Base-by-base conservation (phyloP, 64 coral and sea anemone genomes). In the Cladopsammia gracilis region DNA sequence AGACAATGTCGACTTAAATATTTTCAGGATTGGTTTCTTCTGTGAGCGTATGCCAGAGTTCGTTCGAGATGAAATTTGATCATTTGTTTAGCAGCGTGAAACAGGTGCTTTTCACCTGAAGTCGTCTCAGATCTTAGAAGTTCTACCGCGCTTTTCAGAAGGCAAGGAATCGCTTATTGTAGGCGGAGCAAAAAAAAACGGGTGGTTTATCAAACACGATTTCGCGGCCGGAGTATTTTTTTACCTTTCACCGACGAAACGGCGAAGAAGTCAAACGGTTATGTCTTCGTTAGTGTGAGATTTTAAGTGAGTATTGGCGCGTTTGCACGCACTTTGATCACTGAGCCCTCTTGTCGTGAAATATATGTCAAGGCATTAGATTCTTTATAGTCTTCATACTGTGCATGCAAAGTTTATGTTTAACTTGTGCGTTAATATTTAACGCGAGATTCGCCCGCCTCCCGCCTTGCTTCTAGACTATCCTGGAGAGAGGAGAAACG, bases 111-210 rank as follows among this genome's bases (percentile, higher is more conserved):
- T 50, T 66, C 7, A 66, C 51, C 42, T 64, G 18, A 50, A 49
- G 62, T 62, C 50, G 45, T n/a, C 7, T 56, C 5, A 12, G 7
- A 56, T 6, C 72, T 62, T 44, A 49, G 44, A n/a, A 46, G 44
- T 49, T 68, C 61, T 9, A 61, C 14, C 16, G 18, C 80, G 45
- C 20, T 49, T 67, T 79, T 44, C 16, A 11, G 52, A 77, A 67
- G 62, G 15, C 80, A 50, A 10, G 62, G 44, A 84, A 67, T 84
- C 61, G 54, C 18, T 51, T 62, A 4, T 84, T 64, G 46, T 68
- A 84, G 80, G 80, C 80, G 80, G 80, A 67, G 80, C 44, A 18
- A 68, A 24, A 84, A 84, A 68, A 84, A 84, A 68, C 60, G 50
- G 62, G 62, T 84, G 62, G 45, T 59, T 20, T 50, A 11, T 2